Base-by-base conservation (phyloP, 2,797 vertebrate species). In the Melopsittacus undulatus region DNA sequence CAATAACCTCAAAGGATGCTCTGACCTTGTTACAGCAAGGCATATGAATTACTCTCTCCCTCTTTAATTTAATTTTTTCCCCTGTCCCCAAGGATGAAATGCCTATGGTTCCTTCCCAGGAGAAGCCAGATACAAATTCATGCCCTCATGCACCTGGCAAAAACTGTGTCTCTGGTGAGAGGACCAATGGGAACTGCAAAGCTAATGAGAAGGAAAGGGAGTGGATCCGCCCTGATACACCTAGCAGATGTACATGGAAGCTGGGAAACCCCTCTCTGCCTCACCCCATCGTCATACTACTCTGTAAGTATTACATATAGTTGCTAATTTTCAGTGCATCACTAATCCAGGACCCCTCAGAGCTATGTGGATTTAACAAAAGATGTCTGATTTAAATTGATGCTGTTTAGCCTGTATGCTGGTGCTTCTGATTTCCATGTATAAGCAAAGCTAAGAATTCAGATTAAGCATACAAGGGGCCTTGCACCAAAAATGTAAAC, bases 171-270 rank as follows among this genome's bases (percentile, higher is more conserved):
- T 88, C 95, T 79, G 89, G 57, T 23, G 92, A 94, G 59, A 92
- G 29, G 72, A 94, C 97, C 59, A 93, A 95, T 52, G 97, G 74
- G 68, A 36, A 89, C 2, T 51, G 62, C 1, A 97, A 93, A 62
- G 40, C 92, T 5, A 93, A 51, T 1, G 79, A 90, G 52, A 95
- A 95, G 2, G 99, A 99, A 20, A 98, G 96, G 94, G 98, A 98
- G 36, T 99, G 99, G 99, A 99, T 99, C 90, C 98, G 98, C 7
- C 99, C 99, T 0, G 98, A 99, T 57, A 86, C 97, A 9, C 98
- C 98, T 6, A 99, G 99, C 98, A 98, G 98, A 83, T 99, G 99
- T 97, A 99, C 98, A 1, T 99, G 99, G 99, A 98, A 97, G 84
- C 98, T 98, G 45, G 99, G n/a, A 98, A 95, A 11, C 96, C 98